Evolutionary conservation across 2,888 invertebrate species (phyloP).

Genomic region (Sphecodes monilicornis): DNA sequence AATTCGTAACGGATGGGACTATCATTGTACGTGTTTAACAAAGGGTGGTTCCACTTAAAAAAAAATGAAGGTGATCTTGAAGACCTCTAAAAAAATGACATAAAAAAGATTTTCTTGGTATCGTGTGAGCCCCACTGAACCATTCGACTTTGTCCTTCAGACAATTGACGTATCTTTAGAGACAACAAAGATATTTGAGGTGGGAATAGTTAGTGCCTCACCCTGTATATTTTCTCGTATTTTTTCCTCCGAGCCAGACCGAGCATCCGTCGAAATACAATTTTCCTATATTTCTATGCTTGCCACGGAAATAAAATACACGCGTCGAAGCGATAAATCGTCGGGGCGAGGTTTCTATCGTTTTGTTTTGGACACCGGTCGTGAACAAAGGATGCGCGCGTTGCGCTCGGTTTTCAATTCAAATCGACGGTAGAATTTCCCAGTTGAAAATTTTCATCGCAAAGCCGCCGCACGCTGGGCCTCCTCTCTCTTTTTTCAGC

Average conservation of each 20-base stretch:
- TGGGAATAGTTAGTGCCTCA: no score
- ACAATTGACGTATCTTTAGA: no score
- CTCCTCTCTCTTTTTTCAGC: neutral
- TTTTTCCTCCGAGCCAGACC: neutral
- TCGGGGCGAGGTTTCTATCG: constrained; percentile 35
- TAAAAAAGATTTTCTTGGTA: no score
- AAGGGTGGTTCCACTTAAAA: no score
- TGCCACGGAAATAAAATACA: constrained; percentile 57
- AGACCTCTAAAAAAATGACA: no score
- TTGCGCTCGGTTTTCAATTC: constrained; percentile 61
- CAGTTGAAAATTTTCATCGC: constrained; percentile 60
- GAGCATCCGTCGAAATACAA: constrained; percentile 38
- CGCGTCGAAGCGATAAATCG: constrained; percentile 66
- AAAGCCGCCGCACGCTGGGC: neutral
- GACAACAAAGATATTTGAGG: no score
- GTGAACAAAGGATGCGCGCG: constrained; percentile 55
- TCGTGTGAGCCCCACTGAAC: no score
- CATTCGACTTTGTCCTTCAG: no score
- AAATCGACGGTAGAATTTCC: constrained; percentile 52
- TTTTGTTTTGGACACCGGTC: constrained; percentile 62
- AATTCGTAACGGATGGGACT: no score
- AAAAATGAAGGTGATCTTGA: no score
- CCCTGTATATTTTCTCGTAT: neutral
- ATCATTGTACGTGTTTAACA: no score
- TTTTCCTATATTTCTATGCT: constrained; percentile 49